These are phyloP conservation scores for Eurytoma californica DNA, from an alignment of 2,888 invertebrate genomes.

Conservation along the genomic window DNA sequence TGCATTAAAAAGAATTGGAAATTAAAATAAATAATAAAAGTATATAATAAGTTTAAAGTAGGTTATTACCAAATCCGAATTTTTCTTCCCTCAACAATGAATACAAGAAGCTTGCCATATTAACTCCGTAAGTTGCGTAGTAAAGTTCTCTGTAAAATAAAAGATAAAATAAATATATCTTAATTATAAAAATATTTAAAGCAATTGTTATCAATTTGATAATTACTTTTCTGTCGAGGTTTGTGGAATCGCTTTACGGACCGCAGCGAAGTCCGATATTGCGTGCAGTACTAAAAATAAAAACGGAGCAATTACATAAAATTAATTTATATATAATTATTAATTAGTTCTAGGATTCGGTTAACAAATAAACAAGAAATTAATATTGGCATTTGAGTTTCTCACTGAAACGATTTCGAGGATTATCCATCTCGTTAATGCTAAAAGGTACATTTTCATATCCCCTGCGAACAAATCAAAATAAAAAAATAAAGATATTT, in stretches of 20 bases:
- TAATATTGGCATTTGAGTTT: background rate
- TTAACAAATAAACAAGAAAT: background rate
- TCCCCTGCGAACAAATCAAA: background rate
- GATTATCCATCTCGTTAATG: constrained; percentile 23
- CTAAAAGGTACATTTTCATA: constrained; percentile 21
- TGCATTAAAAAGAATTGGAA: background rate
- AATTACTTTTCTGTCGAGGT: background rate
- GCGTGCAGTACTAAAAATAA: constrained; percentile 21
- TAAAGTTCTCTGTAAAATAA: constrained; percentile 14
- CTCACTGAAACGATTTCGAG: constrained; percentile 31
- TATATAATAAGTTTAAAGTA: background rate
- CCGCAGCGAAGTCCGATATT: background rate
- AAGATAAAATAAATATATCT: background rate
- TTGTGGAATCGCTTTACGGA: background rate
- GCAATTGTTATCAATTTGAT: background rate
- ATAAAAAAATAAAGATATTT: too few relatives aligned
- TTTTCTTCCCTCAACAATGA: constrained; percentile 22
- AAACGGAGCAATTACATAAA: background rate
- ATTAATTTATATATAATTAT: background rate
- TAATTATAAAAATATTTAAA: background rate
- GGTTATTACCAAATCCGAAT: constrained; percentile 16
- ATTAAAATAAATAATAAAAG: background rate
- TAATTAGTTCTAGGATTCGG: too few relatives aligned
- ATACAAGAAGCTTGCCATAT: constrained; percentile 19
- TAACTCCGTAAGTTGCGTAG: constrained; percentile 37